Percentiles rank a stretch among this genome's conserved stretches.
These are phyloP conservation scores for Manis pentadactyla DNA, from an alignment of 2,797 vertebrate genomes.

Conservation along the genomic window DNA sequence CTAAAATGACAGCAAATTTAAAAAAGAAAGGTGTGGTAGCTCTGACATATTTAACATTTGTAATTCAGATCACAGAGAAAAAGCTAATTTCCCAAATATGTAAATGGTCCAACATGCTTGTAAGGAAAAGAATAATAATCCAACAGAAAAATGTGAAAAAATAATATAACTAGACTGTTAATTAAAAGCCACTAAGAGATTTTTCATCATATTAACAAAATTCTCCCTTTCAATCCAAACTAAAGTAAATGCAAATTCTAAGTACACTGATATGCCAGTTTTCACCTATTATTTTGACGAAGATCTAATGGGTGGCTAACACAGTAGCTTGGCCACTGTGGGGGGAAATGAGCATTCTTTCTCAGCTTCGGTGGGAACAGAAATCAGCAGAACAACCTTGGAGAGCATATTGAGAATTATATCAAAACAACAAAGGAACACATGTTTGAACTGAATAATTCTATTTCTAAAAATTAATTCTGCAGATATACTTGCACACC, in stretches of 20 bases:
- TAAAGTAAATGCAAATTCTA: neutral
- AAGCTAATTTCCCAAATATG: neutral
- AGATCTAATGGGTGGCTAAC: neutral
- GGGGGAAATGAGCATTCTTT: neutral
- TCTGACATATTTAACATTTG: neutral
- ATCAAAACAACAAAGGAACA: neutral
- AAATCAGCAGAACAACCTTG: neutral
- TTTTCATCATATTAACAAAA: neutral
- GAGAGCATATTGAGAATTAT: neutral
- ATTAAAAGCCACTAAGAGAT: neutral
- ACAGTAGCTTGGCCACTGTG: neutral
- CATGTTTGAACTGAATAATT: neutral
- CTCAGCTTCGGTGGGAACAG: neutral
- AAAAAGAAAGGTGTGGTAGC: neutral
- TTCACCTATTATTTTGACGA: neutral
- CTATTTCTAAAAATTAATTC: neutral
- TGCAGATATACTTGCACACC: neutral
- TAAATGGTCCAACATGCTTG: neutral
- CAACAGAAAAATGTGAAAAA: neutral
- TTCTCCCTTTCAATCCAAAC: neutral
- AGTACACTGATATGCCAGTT: neutral
- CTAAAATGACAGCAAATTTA: neutral
- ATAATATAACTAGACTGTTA: neutral
- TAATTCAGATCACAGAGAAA: neutral
- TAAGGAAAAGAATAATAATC: neutral